Percentiles rank a stretch among this genome's conserved stretches.
phyloP scores from a whole-genome alignment of 2,113 vertebrate species.

The Crotalus tigris region DNA sequence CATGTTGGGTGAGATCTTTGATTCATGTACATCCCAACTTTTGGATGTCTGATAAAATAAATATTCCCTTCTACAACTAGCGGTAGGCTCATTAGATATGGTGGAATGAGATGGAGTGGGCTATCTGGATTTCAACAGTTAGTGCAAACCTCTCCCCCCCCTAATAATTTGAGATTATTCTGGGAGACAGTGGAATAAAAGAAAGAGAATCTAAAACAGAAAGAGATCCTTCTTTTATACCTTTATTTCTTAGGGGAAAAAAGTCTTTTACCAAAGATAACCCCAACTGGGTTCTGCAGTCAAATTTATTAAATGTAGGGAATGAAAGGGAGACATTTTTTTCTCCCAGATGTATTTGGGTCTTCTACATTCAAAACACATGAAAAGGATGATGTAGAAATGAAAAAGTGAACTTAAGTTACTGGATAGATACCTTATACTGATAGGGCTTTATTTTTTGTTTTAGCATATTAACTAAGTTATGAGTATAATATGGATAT shows the following conservation, averaged over 20 bases:
- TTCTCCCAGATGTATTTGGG: not conserved
- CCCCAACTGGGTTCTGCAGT: not conserved
- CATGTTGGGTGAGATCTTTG: not conserved
- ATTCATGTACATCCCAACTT: not conserved
- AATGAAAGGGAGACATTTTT: not conserved
- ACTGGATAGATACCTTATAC: not conserved
- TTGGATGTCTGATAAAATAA: slow-evolving; percentile 1
- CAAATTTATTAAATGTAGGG: not conserved
- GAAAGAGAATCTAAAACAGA: not conserved
- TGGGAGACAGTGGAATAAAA: not conserved
- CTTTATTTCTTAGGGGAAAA: not conserved
- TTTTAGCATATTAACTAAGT: not conserved
- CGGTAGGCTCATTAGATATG: not conserved
- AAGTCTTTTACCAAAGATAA: not conserved
- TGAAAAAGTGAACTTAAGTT: not conserved
- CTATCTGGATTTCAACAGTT: not conserved
- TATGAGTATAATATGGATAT: not conserved
- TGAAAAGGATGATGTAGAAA: not conserved
- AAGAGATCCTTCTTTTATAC: not conserved
- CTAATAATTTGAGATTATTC: not conserved
- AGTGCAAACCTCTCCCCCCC: too few species aligned
- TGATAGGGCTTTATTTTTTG: not conserved
- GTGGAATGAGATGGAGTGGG: not conserved
- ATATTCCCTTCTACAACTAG: not conserved
- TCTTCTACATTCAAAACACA: not conserved